Evolutionary conservation across 2,888 invertebrate species (phyloP).

Genomic region (Acanthosepion lycidas): DNA sequence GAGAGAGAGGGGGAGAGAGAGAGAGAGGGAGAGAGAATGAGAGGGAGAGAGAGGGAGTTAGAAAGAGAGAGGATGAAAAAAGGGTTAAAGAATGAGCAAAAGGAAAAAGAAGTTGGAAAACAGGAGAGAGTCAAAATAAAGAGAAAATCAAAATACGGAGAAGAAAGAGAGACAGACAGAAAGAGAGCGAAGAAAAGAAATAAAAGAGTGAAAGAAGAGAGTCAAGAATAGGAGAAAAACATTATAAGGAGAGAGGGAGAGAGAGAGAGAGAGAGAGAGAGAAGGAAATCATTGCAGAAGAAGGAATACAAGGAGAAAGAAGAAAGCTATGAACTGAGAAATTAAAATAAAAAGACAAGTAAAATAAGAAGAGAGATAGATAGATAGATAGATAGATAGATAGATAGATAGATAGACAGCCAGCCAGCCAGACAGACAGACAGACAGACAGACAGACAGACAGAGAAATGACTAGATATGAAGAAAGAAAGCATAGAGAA

Average conservation of each 20-base stretch:
- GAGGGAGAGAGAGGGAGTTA: background rate
- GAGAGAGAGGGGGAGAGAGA: accelerated
- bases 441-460: too few species aligned
- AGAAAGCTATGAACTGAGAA: too few species aligned
- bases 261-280: background rate
- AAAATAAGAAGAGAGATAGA: background rate
- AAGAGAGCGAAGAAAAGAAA: background rate
- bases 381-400: too few species aligned
- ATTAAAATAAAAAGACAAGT: too few species aligned
- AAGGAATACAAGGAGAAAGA: background rate
- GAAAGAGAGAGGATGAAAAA: background rate
- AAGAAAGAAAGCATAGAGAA: background rate
- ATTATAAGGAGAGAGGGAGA: background rate
- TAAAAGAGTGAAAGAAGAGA: background rate
- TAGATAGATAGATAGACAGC: accelerated
- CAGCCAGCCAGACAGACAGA: background rate
- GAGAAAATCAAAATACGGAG: background rate
- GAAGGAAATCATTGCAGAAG: background rate
- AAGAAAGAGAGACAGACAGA: background rate
- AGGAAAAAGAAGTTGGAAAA: background rate
- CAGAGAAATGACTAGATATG: accelerated
- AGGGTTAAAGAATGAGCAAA: background rate
- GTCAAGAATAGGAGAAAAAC: background rate
- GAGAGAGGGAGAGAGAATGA: accelerated
- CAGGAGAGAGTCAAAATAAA: background rate